phyloP scores from a whole-genome alignment of 2,888 invertebrate species.

The Drosophila mimica region DNA sequence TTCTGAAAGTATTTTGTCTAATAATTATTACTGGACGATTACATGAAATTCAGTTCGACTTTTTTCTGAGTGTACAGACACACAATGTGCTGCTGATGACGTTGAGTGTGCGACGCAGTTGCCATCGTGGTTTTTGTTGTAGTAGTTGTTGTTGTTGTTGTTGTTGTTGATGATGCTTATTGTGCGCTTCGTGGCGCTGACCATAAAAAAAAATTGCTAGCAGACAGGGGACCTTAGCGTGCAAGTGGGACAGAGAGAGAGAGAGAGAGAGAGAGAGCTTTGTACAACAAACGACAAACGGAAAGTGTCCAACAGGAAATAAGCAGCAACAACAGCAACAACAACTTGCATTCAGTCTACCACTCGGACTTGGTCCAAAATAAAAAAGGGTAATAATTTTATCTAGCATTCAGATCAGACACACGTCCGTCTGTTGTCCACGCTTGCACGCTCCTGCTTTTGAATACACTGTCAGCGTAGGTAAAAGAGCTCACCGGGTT shows the following conservation, averaged over 20 bases:
- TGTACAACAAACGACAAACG: conserved; percentile 82
- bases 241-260: conserved; percentile 1
- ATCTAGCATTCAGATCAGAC: conserved; percentile 84
- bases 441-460: conserved; percentile 10
- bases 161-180: conserved; percentile 82
- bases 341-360: conserved; percentile 44
- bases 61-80: background rate
- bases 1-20: background rate
- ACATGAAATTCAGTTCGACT: background rate
- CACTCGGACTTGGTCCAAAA: conserved; percentile 35
- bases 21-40: background rate
- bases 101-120: conserved; percentile 61
- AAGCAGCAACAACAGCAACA: conserved; percentile 58
- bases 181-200: conserved; percentile 65
- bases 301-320: conserved; percentile 84
- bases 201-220: conserved; percentile 64
- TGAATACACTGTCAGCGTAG: background rate
- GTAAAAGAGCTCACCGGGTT: background rate
- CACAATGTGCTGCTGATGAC: conserved; percentile 80
- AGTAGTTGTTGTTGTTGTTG: conserved; percentile 33
- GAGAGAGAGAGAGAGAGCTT: conserved; percentile 32
- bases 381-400: conserved; percentile 84
- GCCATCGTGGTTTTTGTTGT: conserved; percentile 10
- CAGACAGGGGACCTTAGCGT: conserved; percentile 24
- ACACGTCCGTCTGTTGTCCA: conserved; percentile 71